Evolutionary conservation across 2,113 vertebrate species (phyloP).

Genomic region (Cololabis saira): DNA sequence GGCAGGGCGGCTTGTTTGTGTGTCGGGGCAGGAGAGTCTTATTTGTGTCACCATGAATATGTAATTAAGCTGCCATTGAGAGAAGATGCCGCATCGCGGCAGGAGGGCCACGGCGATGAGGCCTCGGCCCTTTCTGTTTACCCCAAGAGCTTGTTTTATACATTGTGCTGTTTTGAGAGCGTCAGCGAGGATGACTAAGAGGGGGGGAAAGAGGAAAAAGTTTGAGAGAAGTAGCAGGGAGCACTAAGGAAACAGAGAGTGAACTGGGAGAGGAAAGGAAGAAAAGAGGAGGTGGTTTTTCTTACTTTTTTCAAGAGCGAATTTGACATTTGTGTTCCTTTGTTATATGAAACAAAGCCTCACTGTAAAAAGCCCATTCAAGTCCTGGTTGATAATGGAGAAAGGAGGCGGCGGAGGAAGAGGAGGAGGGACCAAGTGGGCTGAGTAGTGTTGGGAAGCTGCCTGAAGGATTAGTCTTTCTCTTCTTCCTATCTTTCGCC

Average conservation of each 20-base stretch:
- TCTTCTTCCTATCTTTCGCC: conserved; percentile 49
- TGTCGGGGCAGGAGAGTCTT: conserved; percentile 49
- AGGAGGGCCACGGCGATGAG: conserved; percentile 57
- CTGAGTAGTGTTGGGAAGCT: conserved; percentile 49
- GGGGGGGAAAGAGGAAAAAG: background rate
- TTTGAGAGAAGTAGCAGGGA: conserved; percentile 9
- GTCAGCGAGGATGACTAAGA: background rate
- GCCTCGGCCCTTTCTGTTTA: conserved; percentile 47
- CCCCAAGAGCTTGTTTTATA: conserved; percentile 43
- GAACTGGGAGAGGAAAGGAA: conserved; percentile 5
- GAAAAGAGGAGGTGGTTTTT: conserved; percentile 9
- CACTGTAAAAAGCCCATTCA: conserved; percentile 66
- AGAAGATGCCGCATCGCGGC: conserved; percentile 49
- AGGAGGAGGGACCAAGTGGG: conserved; percentile 4
- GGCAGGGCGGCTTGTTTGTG: conserved; percentile 58
- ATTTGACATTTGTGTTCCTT: conserved; percentile 62
- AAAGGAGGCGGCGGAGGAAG: conserved; percentile 27
- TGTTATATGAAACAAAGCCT: conserved; percentile 65
- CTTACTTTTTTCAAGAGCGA: conserved; percentile 7
- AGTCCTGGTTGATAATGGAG: conserved; percentile 44
- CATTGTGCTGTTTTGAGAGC: conserved; percentile 42
- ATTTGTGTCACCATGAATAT: conserved; percentile 76
- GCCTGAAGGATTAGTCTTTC: conserved; percentile 65
- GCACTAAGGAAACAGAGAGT: background rate
- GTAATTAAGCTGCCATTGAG: conserved; percentile 70